phyloP scores from a whole-genome alignment of 1,140 invertebrate genomes.

The Ptiloglossa arizonensis region DNA sequence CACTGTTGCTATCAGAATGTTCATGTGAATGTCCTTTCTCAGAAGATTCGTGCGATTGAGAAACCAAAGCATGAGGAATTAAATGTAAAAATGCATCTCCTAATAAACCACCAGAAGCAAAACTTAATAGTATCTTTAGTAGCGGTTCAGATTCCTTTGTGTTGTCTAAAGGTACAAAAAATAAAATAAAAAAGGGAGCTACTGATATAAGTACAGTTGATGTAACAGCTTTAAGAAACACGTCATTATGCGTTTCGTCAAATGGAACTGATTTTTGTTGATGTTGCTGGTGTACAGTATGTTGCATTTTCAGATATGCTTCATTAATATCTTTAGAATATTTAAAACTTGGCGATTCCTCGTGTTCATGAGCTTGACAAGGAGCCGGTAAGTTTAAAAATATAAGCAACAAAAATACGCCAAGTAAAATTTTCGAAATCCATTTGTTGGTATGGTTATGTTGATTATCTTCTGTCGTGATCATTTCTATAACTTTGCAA shows the following conservation, averaged over 20 bases:
- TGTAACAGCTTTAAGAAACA: slow-evolving; percentile 92
- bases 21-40: slow-evolving; percentile 83
- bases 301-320: slow-evolving; percentile 77
- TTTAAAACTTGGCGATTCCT: slow-evolving; percentile 87
- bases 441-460: slow-evolving; percentile 21
- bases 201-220: slow-evolving; percentile 96
- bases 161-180: slow-evolving; percentile 96
- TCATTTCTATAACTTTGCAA: slow-evolving; percentile 11
- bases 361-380: slow-evolving; percentile 72
- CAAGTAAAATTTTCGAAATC: slow-evolving; percentile 41
- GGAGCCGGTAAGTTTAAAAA: slow-evolving; percentile 78
- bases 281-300: slow-evolving; percentile 73
- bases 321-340: slow-evolving; percentile 89
- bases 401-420: slow-evolving; percentile 70
- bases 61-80: slow-evolving; percentile 95
- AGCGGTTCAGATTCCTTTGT: slow-evolving; percentile 91
- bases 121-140: slow-evolving; percentile 94
- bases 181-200: slow-evolving; percentile 96
- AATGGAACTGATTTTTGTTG: slow-evolving; percentile 34
- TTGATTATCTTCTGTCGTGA: slow-evolving; percentile 23
- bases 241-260: slow-evolving; percentile 77
- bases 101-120: slow-evolving; percentile 96
- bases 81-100: slow-evolving; percentile 98
- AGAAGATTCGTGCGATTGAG: slow-evolving; percentile 82
- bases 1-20: slow-evolving; percentile 79